Percentiles rank a stretch among this genome's conserved stretches.
These are phyloP conservation scores for Panorpa germanica DNA, from an alignment of 2,888 invertebrate species.

Conservation along the genomic window DNA sequence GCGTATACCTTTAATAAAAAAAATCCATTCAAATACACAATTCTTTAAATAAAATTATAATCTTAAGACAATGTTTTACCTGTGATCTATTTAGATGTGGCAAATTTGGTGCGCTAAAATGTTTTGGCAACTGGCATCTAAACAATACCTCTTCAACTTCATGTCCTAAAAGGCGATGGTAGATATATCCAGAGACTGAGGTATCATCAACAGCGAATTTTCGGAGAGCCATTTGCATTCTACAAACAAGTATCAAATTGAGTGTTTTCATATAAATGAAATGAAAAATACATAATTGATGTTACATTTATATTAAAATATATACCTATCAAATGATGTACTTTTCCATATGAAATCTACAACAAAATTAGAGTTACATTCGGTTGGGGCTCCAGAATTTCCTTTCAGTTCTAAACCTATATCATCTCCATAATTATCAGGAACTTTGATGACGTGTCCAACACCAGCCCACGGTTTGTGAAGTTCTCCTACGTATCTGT, in stretches of 20 bases:
- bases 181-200: constrained; percentile 95
- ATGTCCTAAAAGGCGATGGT: constrained; percentile 87
- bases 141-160: constrained; percentile 87
- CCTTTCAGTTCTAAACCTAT: constrained; percentile 92
- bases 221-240: constrained; percentile 87
- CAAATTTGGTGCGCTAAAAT: constrained; percentile 92
- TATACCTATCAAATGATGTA: constrained; percentile 84
- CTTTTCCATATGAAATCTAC: constrained; percentile 99
- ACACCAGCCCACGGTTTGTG: constrained; percentile 95
- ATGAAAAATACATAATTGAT: constrained; percentile 3
- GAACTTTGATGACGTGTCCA: constrained; percentile 93
- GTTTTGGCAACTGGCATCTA: constrained; percentile 81
- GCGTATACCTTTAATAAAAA: constrained; percentile 60
- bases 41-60: no score
- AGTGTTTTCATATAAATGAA: constrained; percentile 4
- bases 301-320: constrained; percentile 9
- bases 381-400: constrained; percentile 79
- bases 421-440: constrained; percentile 93
- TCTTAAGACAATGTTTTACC: no score
- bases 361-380: constrained; percentile 88
- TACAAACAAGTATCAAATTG: constrained; percentile 19
- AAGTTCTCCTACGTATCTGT: constrained; percentile 68
- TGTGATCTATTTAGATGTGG: constrained; percentile 97
- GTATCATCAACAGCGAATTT: constrained; percentile 93
- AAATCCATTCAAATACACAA: no score